Conservation (phyloP, 1,140 invertebrate species). For the Drosophila nannoptera region DNA sequence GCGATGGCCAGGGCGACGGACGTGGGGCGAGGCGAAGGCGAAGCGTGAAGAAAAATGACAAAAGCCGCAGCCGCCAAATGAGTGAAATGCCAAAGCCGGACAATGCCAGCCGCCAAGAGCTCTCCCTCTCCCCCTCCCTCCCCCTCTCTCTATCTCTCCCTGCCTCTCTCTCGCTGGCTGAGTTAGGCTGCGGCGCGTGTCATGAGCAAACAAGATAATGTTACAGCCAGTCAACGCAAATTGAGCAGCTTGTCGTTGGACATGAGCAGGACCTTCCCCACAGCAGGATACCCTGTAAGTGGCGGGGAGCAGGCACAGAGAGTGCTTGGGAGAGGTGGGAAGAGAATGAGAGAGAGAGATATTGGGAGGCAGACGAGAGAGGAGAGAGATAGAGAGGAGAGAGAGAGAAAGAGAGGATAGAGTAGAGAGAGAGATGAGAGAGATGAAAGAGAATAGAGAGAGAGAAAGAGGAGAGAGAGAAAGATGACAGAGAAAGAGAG, state of each 20-base stretch:
- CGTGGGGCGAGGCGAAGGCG: not conserved
- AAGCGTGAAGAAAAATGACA: conserved; percentile 49
- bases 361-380: too few species aligned
- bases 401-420: too few species aligned
- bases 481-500: too few species aligned
- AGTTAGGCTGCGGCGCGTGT: conserved; percentile 52
- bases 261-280: not conserved
- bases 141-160: not conserved
- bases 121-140: not conserved
- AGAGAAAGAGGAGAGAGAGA: too few species aligned
- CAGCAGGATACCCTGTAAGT: conserved; percentile 3
- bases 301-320: not conserved
- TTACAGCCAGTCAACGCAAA: conserved; percentile 69
- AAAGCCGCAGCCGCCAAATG: conserved; percentile 52
- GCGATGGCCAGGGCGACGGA: too few species aligned
- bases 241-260: conserved; percentile 45
- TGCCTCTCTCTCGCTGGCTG: conserved; percentile 8
- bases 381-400: too few species aligned
- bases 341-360: too few species aligned
- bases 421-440: too few species aligned
- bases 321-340: not conserved
- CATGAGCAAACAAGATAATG: conserved; percentile 76
- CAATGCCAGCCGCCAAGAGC: conserved; percentile 33
- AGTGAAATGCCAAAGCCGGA: conserved; percentile 20
- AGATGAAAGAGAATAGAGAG: too few species aligned